Conservation (phyloP, 2,888 invertebrate species). For the Seira musarum region DNA sequence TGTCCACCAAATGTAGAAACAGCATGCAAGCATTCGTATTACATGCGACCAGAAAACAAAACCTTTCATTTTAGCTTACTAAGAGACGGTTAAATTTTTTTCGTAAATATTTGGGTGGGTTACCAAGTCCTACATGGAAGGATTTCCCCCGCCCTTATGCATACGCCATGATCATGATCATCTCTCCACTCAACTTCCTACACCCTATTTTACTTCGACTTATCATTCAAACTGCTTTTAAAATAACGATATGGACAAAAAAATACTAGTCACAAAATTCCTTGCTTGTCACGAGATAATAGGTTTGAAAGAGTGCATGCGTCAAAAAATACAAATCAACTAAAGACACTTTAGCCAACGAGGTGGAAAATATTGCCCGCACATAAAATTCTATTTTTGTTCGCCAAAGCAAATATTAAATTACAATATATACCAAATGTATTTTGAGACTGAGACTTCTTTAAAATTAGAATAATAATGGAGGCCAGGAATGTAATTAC, state of each 20-base stretch:
- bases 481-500: background rate
- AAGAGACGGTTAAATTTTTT: too few relatives aligned
- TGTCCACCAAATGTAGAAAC: too few relatives aligned
- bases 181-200: background rate
- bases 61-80: too few relatives aligned
- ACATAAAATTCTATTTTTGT: background rate
- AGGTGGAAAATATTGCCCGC: background rate
- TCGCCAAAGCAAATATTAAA: background rate
- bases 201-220: background rate
- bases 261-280: background rate
- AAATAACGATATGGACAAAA: too few relatives aligned
- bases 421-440: too few relatives aligned
- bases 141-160: constrained; percentile 48
- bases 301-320: background rate
- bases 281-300: background rate
- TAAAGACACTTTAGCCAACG: background rate
- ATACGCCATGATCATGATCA: constrained; percentile 5
- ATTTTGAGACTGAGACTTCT: background rate
- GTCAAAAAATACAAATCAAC: background rate
- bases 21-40: too few relatives aligned
- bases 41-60: too few relatives aligned
- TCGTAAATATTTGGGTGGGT: constrained; percentile 61
- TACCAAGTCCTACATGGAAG: constrained; percentile 51
- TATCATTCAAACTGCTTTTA: background rate
- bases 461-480: background rate